A percentile compares a stretch with the other conserved stretches of the same genome.
These are phyloP conservation scores for Ctenochaetus hawaiiensis DNA, from an alignment of 2,797 vertebrate genomes.

Conservation along the genomic window DNA sequence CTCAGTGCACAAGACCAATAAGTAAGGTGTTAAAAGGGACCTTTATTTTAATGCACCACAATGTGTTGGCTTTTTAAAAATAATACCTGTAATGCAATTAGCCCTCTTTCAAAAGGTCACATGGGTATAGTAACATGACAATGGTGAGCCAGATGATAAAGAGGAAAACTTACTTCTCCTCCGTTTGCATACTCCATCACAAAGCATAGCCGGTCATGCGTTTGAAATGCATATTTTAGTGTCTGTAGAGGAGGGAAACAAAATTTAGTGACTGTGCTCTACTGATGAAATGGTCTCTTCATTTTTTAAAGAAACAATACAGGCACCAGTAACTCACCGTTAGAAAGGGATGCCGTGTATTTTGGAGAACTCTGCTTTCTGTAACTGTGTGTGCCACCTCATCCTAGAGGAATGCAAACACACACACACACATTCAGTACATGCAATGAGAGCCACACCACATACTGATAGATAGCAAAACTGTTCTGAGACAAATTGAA, in stretches of 20 bases:
- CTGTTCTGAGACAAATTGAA: neutral
- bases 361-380: constrained; percentile 96
- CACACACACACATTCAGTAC: constrained; percentile 22
- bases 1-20: too few relatives aligned
- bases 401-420: constrained; percentile 82
- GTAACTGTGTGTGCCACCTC: constrained; percentile 97
- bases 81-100: too few relatives aligned
- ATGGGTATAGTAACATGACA: neutral
- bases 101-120: too few relatives aligned
- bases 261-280: neutral
- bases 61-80: too few relatives aligned
- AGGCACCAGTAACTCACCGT: constrained; percentile 83
- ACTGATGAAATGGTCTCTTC: neutral
- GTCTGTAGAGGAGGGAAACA: constrained; percentile 82
- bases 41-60: too few relatives aligned
- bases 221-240: constrained; percentile 97
- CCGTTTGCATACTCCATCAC: constrained; percentile 99
- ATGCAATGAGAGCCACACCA: neutral
- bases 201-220: constrained; percentile 94
- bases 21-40: too few relatives aligned
- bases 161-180: constrained; percentile 89
- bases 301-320: constrained; percentile 11
- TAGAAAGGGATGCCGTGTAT: constrained; percentile 94
- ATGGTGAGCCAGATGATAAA: neutral
- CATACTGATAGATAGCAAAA: neutral